Percentiles rank a stretch among this genome's conserved stretches.
phyloP scores from a whole-genome alignment of 2,888 invertebrate species.

The Anaspis maculata region DNA sequence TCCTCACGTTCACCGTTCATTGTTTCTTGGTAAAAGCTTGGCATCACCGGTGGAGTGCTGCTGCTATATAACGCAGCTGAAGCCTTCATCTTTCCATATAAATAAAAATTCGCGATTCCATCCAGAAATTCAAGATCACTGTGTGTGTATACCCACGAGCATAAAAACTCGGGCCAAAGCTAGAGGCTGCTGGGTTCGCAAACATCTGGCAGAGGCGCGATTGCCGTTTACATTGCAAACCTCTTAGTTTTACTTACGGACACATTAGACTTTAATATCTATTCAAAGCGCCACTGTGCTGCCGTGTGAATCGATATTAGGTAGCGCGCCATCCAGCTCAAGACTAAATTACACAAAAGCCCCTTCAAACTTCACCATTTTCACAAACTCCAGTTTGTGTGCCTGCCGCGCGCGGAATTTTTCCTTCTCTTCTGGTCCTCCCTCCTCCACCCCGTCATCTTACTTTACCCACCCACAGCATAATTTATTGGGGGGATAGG shows the following conservation, averaged over 20 bases:
- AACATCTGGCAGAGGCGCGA: slow-evolving; percentile 7
- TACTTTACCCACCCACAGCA: too few relatives aligned
- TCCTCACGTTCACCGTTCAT: slow-evolving; percentile 15
- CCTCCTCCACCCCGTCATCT: too few relatives aligned
- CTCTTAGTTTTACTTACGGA: slow-evolving; percentile 18
- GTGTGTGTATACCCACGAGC: too few relatives aligned
- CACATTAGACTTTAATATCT: slow-evolving; percentile 20
- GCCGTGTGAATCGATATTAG: slow-evolving; percentile 9
- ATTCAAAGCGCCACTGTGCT: slow-evolving; percentile 14
- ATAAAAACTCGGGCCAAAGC: too few relatives aligned
- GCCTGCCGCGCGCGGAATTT: not conserved
- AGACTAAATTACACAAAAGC: slow-evolving; percentile 9
- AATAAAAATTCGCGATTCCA: too few relatives aligned
- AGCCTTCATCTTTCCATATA: too few relatives aligned
- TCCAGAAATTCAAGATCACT: too few relatives aligned
- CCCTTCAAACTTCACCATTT: slow-evolving; percentile 2
- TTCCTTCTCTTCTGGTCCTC: too few relatives aligned
- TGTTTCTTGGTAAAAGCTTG: slow-evolving; percentile 10
- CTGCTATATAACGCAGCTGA: too few relatives aligned
- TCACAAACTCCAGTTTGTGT: not conserved
- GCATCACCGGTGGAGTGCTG: too few relatives aligned
- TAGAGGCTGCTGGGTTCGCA: too few relatives aligned
- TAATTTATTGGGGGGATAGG: too few relatives aligned
- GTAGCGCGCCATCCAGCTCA: slow-evolving; percentile 1
- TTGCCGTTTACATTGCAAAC: slow-evolving; percentile 14